A percentile compares a stretch with the other conserved stretches of the same genome.
These are phyloP conservation scores for Chamaetylas fuelleborni DNA, from an alignment of 2,113 vertebrate species.

Conservation along the genomic window DNA sequence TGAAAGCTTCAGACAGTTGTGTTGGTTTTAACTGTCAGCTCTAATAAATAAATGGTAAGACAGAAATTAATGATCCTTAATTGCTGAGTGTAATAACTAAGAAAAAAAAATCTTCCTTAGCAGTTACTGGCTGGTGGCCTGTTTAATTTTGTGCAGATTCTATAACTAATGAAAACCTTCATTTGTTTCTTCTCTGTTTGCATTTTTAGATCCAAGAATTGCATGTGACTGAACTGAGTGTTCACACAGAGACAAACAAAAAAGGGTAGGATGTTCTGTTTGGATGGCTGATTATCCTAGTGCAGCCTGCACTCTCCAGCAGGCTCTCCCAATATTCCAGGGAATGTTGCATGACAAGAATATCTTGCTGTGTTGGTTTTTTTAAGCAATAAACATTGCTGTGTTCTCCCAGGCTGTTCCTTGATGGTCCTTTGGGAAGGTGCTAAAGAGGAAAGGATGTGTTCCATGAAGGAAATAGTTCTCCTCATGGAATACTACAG, in stretches of 20 bases:
- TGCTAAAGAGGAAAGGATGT: neutral
- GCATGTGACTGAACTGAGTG: neutral
- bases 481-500: neutral
- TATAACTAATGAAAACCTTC: neutral
- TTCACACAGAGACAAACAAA: neutral
- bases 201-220: constrained; percentile 44
- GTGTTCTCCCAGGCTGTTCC: neutral
- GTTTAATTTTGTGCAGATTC: neutral
- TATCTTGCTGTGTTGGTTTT: neutral
- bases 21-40: neutral
- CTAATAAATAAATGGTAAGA: neutral
- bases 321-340: neutral
- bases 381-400: neutral
- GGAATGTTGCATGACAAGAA: neutral
- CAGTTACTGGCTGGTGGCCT: neutral
- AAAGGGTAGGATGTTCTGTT: constrained; percentile 18
- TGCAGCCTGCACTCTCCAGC: neutral
- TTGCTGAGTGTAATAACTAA: neutral
- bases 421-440: neutral
- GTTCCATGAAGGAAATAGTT: neutral
- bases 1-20: neutral
- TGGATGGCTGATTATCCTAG: neutral
- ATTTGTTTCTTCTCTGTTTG: neutral
- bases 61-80: neutral
- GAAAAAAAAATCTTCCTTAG: neutral